These are phyloP conservation scores for Hofmannophila pseudospretella DNA, from an alignment of 2,888 invertebrate genomes.

Conservation along the genomic window DNA sequence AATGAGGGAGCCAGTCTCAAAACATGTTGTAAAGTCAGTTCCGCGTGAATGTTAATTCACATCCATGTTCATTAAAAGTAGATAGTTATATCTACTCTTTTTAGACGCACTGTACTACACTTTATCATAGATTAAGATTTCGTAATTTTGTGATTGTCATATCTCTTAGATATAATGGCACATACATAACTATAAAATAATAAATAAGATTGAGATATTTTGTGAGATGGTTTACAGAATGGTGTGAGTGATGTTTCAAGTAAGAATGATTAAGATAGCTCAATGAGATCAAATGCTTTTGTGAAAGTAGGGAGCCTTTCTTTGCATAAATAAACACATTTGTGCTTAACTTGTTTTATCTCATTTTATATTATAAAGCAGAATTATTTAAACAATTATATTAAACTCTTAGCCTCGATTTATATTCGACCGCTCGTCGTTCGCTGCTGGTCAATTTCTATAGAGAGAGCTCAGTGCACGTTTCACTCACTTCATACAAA, in stretches of 20 bases:
- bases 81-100: too few relatives aligned
- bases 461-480: too few relatives aligned
- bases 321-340: slow-evolving; percentile 33
- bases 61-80: too few relatives aligned
- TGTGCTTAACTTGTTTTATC: slow-evolving; percentile 35
- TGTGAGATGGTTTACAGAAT: slow-evolving; percentile 50
- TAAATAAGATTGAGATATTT: slow-evolving; percentile 36
- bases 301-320: slow-evolving; percentile 42
- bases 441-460: too few relatives aligned
- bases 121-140: background rate
- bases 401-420: background rate
- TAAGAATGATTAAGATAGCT: slow-evolving; percentile 17
- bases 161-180: slow-evolving; percentile 4
- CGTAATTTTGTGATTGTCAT: slow-evolving; percentile 2
- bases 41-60: too few relatives aligned
- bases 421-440: too few relatives aligned
- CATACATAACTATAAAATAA: slow-evolving; percentile 1
- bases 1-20: too few relatives aligned
- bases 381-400: background rate
- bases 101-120: too few relatives aligned
- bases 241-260: slow-evolving; percentile 19
- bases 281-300: slow-evolving; percentile 37
- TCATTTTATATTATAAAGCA: slow-evolving; percentile 14
- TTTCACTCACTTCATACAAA: background rate
- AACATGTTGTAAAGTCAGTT: too few relatives aligned